Base-by-base conservation (phyloP, 2,797 vertebrate genomes). In the Lithobates sylvaticus region DNA sequence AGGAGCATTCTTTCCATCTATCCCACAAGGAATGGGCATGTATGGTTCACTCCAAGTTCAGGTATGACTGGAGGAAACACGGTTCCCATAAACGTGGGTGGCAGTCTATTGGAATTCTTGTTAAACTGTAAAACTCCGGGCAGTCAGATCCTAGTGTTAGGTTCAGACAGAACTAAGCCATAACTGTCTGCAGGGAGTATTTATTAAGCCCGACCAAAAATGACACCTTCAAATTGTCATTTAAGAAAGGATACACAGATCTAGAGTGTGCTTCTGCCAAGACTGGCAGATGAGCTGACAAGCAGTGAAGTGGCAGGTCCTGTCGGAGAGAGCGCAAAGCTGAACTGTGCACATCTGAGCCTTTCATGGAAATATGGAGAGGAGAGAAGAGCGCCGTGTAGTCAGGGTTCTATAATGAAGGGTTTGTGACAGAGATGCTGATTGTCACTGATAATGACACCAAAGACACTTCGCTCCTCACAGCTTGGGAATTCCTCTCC, bases 261-360 rank as follows among this genome's bases (percentile, higher is more conserved):
- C 90, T 92, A 89, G 85, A 8, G 85, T 16, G 85, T 7, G 82
- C 74, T 0, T 88, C 67, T 88, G 92, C 88, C 91, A 23, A 71
- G 89, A 90, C 84, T 90, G 91, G 89, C 90, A 84, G 39, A 86
- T 92, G 91, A 90, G 91, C 89, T 91, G 91, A 89, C 89, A 90
- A 90, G 92, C 91, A 77, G 76, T 88, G 90, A 61, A 71, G 87
- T 81, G 83, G 91, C 78, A 89, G 90, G 89, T 78, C 87, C 88
- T 93, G 92, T 93, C 95, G 92, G 89, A 87, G 89, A 87, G 50
- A 79, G 93, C 92, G 76, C 83, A 68, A 91, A 88, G 89, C 89
- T 89, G 88, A 92, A 84, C 84, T 74, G 71, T 0, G 76, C 29
- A 90, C 42, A 34, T 74, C 88, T 86, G 23, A 89, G 90, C 84